Base-by-base conservation (phyloP, 2,888 invertebrate species). In the Belgica antarctica region DNA sequence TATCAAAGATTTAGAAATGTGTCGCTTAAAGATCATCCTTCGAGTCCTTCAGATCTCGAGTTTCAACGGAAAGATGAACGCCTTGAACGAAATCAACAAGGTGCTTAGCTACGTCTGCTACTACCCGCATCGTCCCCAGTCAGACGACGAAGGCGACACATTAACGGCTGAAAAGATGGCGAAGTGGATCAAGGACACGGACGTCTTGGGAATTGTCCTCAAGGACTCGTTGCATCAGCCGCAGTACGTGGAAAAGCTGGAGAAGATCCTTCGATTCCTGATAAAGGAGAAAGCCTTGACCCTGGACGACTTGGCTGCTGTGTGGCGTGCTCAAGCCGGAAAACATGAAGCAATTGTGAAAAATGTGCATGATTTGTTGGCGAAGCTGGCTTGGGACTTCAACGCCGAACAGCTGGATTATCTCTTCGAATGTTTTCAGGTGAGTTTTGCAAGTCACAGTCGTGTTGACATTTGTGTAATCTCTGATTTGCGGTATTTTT, bases 1-100 rank as follows among this genome's bases (percentile, higher is more conserved):
- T 72, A 81, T 86, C 71, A 84, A 85, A 76, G 85, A 88, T 76
- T 83, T 97, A 76, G 96, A 96, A 84, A 93, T 95, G 82, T 94
- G 96, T 84, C 86, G 96, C 75, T 83, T 97, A 74, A 94, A 96
- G 83, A 96, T 97, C 93, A 96, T 97, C 76, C 84, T 97, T 74
- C 81, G 94, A 78, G 87, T 94, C 76, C 82, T 97, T 73, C 94
- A 96, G 85, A 95, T 96, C 79, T 96, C 96, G 24, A 96, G 96
- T 69, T 98, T 97, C 79, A 97, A 96, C 82, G 96, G 97, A 36
- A 97, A 97, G 84, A 98, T 98, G 97, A 96, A 96, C 77, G 97
- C 97, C 22, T 83, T 98, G 73, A 96, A 97, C 80, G 97, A 98
- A 84, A 94, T 98, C 71, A 97, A 97, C 81, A 96, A 97, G 84